phyloP scores from a whole-genome alignment of 2,888 invertebrate genomes.

The Dasypolia templi region DNA sequence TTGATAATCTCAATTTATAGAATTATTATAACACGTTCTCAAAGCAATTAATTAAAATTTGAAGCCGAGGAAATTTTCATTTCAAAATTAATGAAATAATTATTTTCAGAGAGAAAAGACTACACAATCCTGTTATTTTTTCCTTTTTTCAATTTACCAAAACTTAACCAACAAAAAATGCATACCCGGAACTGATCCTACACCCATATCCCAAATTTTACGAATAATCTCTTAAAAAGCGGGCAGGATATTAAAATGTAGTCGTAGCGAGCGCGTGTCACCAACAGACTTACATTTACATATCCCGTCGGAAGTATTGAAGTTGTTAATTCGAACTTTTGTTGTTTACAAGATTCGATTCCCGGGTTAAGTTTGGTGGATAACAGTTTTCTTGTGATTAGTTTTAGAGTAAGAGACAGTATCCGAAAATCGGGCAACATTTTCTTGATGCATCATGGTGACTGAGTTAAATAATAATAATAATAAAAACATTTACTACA shows the following conservation, averaged over 20 bases:
- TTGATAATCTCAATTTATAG: not conserved
- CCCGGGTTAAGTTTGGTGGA: conserved; percentile 1
- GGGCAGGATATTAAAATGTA: conserved; percentile 60
- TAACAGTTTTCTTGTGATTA: too few species aligned
- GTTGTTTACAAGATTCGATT: conserved; percentile 54
- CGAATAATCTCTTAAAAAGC: conserved; percentile 61
- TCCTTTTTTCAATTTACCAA: not conserved
- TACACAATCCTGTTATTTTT: too few species aligned
- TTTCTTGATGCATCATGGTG: not conserved
- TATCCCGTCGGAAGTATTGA: conserved; percentile 63
- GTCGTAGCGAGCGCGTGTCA: conserved; percentile 52
- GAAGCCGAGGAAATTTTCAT: not conserved
- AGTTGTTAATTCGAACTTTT: conserved; percentile 59
- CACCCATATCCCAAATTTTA: conserved; percentile 32
- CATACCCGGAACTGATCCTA: not conserved
- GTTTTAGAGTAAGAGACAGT: not conserved
- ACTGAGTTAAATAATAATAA: too few species aligned
- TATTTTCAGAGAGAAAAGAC: not conserved
- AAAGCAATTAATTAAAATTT: not conserved
- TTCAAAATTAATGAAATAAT: too few species aligned
- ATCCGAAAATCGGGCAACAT: not conserved
- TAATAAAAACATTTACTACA: too few species aligned
- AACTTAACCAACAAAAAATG: not conserved
- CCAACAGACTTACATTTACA: conserved; percentile 63
- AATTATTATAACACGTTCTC: not conserved